Evolutionary conservation across 2,113 vertebrate genomes (phyloP).

Genomic region (Ceyx cyanopectus): DNA sequence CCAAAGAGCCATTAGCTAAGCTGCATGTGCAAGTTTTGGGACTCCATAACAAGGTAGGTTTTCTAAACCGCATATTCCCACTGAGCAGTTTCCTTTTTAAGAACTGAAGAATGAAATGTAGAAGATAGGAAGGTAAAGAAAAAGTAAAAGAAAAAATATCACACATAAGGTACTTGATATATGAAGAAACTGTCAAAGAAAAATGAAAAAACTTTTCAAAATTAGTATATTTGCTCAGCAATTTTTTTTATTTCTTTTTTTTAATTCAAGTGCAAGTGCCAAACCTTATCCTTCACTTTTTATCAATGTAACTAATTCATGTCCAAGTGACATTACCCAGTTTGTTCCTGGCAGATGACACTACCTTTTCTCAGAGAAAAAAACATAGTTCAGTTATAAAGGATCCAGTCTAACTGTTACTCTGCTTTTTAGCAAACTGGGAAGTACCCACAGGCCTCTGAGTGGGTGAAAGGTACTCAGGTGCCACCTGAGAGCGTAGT

Average conservation of each 20-base stretch:
- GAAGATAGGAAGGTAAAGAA: background rate
- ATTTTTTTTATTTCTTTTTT: background rate
- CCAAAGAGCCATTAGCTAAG: rapidly evolving
- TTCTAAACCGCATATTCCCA: background rate
- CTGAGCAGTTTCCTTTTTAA: background rate
- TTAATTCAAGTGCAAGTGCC: background rate
- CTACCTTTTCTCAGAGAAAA: background rate
- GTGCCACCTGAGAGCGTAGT: background rate
- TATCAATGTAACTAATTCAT: background rate
- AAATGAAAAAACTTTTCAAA: background rate
- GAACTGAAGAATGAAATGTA: background rate
- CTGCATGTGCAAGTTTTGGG: background rate
- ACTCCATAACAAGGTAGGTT: background rate
- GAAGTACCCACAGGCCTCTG: background rate
- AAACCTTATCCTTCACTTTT: background rate
- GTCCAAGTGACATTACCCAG: background rate
- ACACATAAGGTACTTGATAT: background rate
- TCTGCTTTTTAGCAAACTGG: background rate
- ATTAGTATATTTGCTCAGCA: background rate
- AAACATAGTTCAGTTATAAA: background rate
- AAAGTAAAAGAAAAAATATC: background rate
- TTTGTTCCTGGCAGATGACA: background rate
- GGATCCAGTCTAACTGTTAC: background rate
- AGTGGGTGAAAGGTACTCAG: background rate
- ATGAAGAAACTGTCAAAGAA: background rate